phyloP scores from a whole-genome alignment of 2,888 invertebrate genomes.

The Drosophila anceps region DNA sequence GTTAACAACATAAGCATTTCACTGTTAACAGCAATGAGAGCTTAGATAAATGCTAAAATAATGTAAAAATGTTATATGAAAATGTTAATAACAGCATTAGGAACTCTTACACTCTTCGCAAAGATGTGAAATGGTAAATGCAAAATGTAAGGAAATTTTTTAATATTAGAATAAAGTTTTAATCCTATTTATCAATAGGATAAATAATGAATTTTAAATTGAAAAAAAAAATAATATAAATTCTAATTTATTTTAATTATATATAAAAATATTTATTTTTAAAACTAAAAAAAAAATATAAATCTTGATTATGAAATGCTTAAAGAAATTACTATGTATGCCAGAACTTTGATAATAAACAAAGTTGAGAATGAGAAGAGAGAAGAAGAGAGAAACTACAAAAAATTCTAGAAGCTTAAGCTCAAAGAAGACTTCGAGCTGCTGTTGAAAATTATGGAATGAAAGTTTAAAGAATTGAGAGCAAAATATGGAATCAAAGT shows the following conservation, averaged over 20 bases:
- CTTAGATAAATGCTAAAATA: not conserved
- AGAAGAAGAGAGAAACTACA: not conserved
- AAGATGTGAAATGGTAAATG: not conserved
- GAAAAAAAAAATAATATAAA: no score
- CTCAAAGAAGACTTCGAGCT: not conserved
- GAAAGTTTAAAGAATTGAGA: not conserved
- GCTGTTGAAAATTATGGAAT: not conserved
- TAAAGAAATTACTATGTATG: no score
- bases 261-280: not conserved
- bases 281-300: not conserved
- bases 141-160: not conserved
- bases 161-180: no score
- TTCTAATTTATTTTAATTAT: no score
- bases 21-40: not conserved
- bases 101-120: no score
- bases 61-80: not conserved
- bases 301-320: no score
- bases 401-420: not conserved
- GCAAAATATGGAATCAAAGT: not conserved
- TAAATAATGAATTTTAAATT: no score
- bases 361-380: not conserved
- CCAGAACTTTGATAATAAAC: not conserved
- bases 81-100: not conserved
- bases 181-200: no score
- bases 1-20: not conserved